These are phyloP conservation scores for Camponotus fellah DNA, from an alignment of 2,888 invertebrate genomes.

Conservation along the genomic window DNA sequence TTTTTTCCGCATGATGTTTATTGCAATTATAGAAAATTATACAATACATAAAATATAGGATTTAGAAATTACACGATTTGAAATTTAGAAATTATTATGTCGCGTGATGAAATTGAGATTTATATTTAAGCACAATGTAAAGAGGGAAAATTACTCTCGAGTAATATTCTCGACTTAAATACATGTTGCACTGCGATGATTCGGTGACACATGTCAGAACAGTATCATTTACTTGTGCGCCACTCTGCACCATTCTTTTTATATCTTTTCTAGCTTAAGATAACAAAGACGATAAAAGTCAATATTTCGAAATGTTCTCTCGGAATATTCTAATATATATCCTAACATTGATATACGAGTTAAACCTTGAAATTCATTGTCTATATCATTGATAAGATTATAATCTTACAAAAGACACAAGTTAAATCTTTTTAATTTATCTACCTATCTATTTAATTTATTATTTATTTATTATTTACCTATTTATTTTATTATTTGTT, in stretches of 20 bases:
- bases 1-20: background rate
- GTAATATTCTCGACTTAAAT: background rate
- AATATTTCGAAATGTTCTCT: background rate
- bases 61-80: background rate
- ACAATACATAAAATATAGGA: background rate
- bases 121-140: background rate
- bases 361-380: background rate
- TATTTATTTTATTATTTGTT: background rate
- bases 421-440: background rate
- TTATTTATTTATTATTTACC: too few relatives aligned
- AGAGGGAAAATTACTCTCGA: conserved; percentile 2
- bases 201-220: conserved; percentile 22
- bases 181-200: background rate
- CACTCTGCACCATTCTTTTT: background rate
- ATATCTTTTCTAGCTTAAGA: conserved; percentile 12
- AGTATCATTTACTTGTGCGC: background rate
- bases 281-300: conserved; percentile 16
- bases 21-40: conserved; percentile 1
- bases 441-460: too few relatives aligned
- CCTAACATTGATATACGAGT: background rate
- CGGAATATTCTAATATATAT: background rate
- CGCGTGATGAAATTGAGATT: background rate
- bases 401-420: background rate
- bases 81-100: background rate
- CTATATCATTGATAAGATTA: conserved; percentile 25